These are phyloP conservation scores for Passer domesticus DNA, from an alignment of 2,113 vertebrate species.

Conservation along the genomic window DNA sequence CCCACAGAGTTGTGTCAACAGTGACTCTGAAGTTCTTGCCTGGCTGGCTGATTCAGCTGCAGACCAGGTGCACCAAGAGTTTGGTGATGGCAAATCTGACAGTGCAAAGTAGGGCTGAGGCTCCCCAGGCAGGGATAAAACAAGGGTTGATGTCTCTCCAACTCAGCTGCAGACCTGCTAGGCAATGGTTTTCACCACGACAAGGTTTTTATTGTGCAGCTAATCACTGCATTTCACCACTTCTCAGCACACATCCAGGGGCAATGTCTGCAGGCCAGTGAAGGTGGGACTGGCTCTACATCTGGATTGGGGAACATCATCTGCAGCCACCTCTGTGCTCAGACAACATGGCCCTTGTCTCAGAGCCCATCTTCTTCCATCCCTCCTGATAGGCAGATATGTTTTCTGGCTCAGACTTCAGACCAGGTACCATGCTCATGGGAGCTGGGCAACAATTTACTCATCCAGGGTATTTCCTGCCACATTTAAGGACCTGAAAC, in stretches of 20 bases:
- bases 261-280: not conserved
- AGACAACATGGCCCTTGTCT: not conserved
- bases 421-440: not conserved
- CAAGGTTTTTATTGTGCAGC: not conserved
- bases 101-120: not conserved
- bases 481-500: no score
- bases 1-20: not conserved
- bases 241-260: not conserved
- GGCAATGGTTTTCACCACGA: not conserved
- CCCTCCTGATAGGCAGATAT: not conserved
- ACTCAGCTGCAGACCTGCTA: not conserved
- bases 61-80: not conserved
- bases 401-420: not conserved
- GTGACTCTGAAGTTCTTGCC: not conserved
- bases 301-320: not conserved
- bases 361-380: not conserved
- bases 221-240: not conserved
- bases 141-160: not conserved
- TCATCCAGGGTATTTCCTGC: no score
- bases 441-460: no score
- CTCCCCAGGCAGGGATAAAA: not conserved
- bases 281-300: not conserved
- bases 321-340: not conserved
- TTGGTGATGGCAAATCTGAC: not conserved
- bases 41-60: not conserved